A percentile compares a stretch with the other conserved stretches of the same genome.
phyloP scores from a whole-genome alignment of 2,113 vertebrate species.

The Sturnus vulgaris region DNA sequence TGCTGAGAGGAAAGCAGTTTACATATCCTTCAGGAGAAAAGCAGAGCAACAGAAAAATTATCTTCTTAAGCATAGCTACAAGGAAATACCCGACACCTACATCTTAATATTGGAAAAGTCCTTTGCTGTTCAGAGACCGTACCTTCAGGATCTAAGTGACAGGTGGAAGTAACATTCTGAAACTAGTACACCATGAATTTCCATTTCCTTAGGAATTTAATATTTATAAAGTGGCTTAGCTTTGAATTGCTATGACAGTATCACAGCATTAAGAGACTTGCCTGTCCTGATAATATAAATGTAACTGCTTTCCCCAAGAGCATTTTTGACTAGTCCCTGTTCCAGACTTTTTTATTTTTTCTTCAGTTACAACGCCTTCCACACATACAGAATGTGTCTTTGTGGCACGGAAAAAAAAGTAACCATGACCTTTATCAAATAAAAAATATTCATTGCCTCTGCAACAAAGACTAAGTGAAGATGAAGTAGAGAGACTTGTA shows the following conservation, averaged over 20 bases:
- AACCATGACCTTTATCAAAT: constrained; percentile 7
- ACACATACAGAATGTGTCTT: not conserved
- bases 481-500: constrained; percentile 28
- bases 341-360: constrained; percentile 5
- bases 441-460: not conserved
- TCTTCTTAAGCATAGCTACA: not conserved
- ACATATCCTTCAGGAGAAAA: not conserved
- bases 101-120: not conserved
- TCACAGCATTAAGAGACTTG: not conserved
- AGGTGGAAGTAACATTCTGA: not conserved
- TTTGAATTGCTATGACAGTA: constrained; percentile 39
- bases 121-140: not conserved
- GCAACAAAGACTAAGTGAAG: not conserved
- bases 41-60: not conserved
- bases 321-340: not conserved
- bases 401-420: not conserved
- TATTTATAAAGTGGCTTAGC: constrained; percentile 21
- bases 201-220: constrained; percentile 41
- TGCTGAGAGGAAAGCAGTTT: not conserved
- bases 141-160: not conserved
- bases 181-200: constrained; percentile 24
- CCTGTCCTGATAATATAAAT: constrained; percentile 34
- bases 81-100: not conserved
- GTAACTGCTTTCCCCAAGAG: constrained; percentile 21
- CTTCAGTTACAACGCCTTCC: not conserved